Conservation (phyloP, 2,113 vertebrate species). For the Salvelinus alpinus region DNA sequence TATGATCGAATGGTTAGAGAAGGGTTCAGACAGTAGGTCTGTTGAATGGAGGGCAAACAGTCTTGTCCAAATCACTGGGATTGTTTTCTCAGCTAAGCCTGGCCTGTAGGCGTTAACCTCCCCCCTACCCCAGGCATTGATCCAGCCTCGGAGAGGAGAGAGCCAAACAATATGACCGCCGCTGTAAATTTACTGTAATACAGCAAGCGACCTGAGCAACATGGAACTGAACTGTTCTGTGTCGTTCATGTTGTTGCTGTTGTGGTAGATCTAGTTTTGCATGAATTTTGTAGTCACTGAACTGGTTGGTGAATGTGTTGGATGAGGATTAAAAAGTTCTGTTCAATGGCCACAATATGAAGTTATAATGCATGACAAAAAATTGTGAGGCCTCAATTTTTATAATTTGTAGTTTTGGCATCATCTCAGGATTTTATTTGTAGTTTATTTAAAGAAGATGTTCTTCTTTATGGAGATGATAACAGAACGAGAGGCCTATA, state of each 20-base stretch:
- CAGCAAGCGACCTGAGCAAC: background rate
- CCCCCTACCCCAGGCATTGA: slow-evolving; percentile 4
- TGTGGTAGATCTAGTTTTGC: background rate
- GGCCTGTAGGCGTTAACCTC: slow-evolving; percentile 25
- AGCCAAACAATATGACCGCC: slow-evolving; percentile 4
- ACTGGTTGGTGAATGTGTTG: too few species aligned
- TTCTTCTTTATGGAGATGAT: too few species aligned
- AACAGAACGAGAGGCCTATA: too few species aligned
- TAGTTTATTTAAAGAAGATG: too few species aligned
- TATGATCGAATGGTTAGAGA: slow-evolving; percentile 82
- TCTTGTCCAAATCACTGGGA: slow-evolving; percentile 51
- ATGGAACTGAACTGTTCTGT: background rate
- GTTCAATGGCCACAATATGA: too few species aligned
- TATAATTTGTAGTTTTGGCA: too few species aligned
- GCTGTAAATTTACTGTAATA: background rate
- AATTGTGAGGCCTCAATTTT: too few species aligned
- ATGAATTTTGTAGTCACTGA: too few species aligned
- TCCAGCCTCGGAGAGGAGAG: background rate
- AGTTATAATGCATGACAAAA: too few species aligned
- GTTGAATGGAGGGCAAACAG: slow-evolving; percentile 55
- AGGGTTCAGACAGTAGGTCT: slow-evolving; percentile 46
- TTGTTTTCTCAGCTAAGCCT: slow-evolving; percentile 41
- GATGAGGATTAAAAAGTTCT: too few species aligned
- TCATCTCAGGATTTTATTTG: too few species aligned
- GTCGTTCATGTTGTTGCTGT: background rate